A percentile compares a stretch with the other conserved stretches of the same genome.
These are phyloP conservation scores for Okapia johnstoni DNA, from an alignment of 2,113 vertebrate species.

Conservation along the genomic window DNA sequence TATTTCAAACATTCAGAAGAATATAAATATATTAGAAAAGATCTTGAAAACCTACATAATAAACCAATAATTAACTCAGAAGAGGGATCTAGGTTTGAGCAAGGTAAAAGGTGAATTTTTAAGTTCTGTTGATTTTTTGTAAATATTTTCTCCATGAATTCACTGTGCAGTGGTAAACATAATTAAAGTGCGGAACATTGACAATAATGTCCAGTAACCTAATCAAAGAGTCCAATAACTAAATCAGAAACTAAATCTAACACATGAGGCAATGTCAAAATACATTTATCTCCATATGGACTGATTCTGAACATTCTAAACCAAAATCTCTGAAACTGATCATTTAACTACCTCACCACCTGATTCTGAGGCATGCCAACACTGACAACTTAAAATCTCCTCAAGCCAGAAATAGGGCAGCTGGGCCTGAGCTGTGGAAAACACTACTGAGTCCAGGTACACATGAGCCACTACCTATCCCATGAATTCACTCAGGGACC, in stretches of 20 bases:
- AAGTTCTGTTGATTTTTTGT: not conserved
- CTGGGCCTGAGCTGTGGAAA: not conserved
- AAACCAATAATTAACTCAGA: not conserved
- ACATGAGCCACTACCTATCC: not conserved
- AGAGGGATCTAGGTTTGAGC: not conserved
- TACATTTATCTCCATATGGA: not conserved
- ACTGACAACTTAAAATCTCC: not conserved
- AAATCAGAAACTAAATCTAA: not conserved
- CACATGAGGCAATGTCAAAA: not conserved
- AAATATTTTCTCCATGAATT: not conserved
- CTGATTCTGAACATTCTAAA: not conserved
- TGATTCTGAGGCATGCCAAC: not conserved
- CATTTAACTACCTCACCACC: not conserved
- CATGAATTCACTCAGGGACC: not conserved
- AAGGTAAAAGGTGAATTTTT: not conserved
- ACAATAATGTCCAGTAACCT: not conserved
- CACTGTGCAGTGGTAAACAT: not conserved
- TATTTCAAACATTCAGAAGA: not conserved
- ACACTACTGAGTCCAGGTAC: not conserved
- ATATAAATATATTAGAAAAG: not conserved
- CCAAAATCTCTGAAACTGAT: not conserved
- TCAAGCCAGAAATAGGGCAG: not conserved
- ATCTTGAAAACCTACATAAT: not conserved
- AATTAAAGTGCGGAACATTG: not conserved
- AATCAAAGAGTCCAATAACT: not conserved